Conservation (phyloP, 2,888 invertebrate genomes). For the Emmelina monodactyla region DNA sequence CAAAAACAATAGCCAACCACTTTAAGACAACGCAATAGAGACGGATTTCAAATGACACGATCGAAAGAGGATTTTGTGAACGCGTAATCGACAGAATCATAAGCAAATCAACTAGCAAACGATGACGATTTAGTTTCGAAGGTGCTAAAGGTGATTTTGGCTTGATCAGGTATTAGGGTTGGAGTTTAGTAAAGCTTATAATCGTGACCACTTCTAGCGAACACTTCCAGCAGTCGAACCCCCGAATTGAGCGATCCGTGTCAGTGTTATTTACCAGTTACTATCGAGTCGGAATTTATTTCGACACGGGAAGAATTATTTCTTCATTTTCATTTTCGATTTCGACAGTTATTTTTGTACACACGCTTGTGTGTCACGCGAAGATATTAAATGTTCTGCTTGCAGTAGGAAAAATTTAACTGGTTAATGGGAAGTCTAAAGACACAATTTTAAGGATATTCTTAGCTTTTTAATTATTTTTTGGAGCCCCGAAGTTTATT, state of each 20-base stretch:
- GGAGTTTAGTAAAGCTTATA: slow-evolving; percentile 27
- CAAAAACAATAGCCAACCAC: no score
- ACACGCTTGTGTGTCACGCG: no score
- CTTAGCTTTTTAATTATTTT: slow-evolving; percentile 23
- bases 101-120: no score
- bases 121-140: no score
- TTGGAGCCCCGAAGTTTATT: slow-evolving; percentile 57
- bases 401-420: no score
- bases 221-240: slow-evolving; percentile 45
- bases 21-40: slow-evolving; percentile 14
- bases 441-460: no score
- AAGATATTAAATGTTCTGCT: no score
- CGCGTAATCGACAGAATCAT: no score
- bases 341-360: no score
- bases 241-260: slow-evolving; percentile 61
- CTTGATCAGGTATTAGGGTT: slow-evolving; percentile 14
- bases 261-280: slow-evolving; percentile 41
- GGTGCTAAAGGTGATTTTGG: slow-evolving; percentile 29
- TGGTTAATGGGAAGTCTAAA: no score
- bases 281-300: slow-evolving; percentile 49
- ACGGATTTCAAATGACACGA: slow-evolving; percentile 13
- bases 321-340: slow-evolving; percentile 42
- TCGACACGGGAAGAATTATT: slow-evolving; percentile 50
- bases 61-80: no score
- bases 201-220: slow-evolving; percentile 60